Conservation (phyloP, 1,140 invertebrate species). For the Hypsibius dujardini region DNA sequence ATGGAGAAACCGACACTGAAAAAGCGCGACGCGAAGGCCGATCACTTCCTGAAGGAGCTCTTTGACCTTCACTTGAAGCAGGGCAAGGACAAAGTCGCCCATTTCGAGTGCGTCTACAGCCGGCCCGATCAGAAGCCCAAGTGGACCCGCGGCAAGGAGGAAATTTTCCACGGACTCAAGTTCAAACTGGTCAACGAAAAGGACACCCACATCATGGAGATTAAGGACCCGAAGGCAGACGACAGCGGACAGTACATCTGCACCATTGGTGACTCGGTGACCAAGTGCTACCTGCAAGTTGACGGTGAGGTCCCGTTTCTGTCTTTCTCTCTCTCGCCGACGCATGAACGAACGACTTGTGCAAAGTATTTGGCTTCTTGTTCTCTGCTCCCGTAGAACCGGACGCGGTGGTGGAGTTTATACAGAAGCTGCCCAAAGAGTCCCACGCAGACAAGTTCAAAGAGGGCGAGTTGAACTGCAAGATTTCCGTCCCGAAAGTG, state of each 20-base stretch:
- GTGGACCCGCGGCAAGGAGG: conserved; percentile 75
- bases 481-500: conserved; percentile 78
- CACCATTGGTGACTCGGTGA: conserved; percentile 72
- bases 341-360: too few species aligned
- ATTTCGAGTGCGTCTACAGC: conserved; percentile 71
- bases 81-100: conserved; percentile 84
- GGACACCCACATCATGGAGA: conserved; percentile 70
- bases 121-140: conserved; percentile 75
- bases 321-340: too few species aligned
- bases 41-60: conserved; percentile 79
- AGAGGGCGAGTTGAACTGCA: conserved; percentile 74
- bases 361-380: too few species aligned
- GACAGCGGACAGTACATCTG: conserved; percentile 92
- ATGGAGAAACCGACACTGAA: conserved; percentile 60
- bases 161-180: conserved; percentile 72
- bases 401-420: conserved; percentile 79
- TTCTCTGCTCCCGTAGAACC: too few species aligned
- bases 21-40: conserved; percentile 55
- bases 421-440: conserved; percentile 67
- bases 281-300: conserved; percentile 76
- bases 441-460: conserved; percentile 69
- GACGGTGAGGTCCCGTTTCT: too few species aligned
- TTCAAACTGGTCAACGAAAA: conserved; percentile 82
- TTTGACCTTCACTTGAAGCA: conserved; percentile 85
- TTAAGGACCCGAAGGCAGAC: conserved; percentile 74